These are phyloP conservation scores for Ptilorrhoa leucosticta DNA, from an alignment of 2,113 vertebrate species.

Conservation along the genomic window DNA sequence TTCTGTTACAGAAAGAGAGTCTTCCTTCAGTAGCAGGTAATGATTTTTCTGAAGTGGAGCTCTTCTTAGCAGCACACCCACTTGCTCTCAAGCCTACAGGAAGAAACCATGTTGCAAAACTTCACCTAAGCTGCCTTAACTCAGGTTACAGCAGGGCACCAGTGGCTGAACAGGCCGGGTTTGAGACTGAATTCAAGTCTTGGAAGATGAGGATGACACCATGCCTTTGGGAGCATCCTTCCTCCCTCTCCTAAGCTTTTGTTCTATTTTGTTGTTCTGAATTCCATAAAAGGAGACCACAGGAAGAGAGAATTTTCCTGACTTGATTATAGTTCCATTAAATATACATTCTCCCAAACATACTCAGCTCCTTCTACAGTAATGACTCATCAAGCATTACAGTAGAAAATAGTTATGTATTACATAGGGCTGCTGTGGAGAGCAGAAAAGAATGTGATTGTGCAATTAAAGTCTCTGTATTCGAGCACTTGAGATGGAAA, in stretches of 20 bases:
- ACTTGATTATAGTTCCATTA: not conserved
- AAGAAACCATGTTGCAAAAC: not conserved
- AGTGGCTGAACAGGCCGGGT: not conserved
- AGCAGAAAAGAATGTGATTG: conserved; percentile 18
- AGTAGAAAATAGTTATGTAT: conserved; percentile 28
- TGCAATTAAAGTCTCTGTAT: not conserved
- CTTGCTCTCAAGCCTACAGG: not conserved
- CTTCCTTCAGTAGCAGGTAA: not conserved
- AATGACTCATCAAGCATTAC: conserved; percentile 26
- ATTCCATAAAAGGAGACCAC: conserved; percentile 28
- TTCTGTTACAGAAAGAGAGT: not conserved
- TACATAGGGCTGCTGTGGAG: not conserved
- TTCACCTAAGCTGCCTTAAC: not conserved
- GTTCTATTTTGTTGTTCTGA: not conserved
- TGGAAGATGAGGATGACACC: not conserved
- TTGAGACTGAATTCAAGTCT: not conserved
- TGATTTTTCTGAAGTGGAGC: not conserved
- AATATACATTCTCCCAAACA: not conserved
- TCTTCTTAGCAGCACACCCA: not conserved
- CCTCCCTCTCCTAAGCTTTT: not conserved
- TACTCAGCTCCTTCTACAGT: not conserved
- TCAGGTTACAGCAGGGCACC: not conserved
- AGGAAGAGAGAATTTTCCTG: conserved; percentile 9
- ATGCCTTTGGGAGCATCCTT: not conserved
- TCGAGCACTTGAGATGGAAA: not conserved